Conservation (phyloP, 2,113 vertebrate genomes). For the Takifugu flavidus region DNA sequence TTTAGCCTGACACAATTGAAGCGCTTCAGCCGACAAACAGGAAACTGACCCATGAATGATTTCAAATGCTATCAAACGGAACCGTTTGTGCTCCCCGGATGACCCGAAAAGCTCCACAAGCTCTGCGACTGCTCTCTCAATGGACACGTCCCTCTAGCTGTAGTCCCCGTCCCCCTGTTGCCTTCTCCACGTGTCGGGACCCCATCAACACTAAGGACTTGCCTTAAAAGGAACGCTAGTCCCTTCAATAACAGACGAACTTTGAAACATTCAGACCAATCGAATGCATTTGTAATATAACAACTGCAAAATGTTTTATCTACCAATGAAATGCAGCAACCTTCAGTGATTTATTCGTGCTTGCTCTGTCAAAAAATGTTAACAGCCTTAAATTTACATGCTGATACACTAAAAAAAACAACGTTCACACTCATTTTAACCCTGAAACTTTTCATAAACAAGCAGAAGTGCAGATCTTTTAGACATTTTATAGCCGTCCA, state of each 20-base stretch:
- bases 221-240: conserved; percentile 59
- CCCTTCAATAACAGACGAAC: conserved; percentile 25
- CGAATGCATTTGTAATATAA: conserved; percentile 48
- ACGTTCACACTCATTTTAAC: conserved; percentile 19
- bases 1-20: conserved; percentile 20
- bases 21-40: conserved; percentile 25
- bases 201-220: conserved; percentile 49
- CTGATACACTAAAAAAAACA: conserved; percentile 10
- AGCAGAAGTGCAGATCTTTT: conserved; percentile 24
- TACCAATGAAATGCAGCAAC: conserved; percentile 27
- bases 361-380: conserved; percentile 33
- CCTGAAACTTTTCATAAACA: conserved; percentile 15
- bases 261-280: conserved; percentile 35
- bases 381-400: conserved; percentile 47
- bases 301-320: conserved; percentile 30
- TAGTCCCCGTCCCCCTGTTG: conserved; percentile 27
- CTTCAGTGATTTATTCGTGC: conserved; percentile 41
- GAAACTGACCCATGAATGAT: conserved; percentile 19
- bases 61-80: conserved; percentile 12
- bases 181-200: conserved; percentile 60
- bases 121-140: conserved; percentile 26
- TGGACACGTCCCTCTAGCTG: conserved; percentile 24
- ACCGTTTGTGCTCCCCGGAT: conserved; percentile 8
- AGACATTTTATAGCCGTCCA: conserved; percentile 42
- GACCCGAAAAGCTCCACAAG: conserved; percentile 17